Base-by-base conservation (phyloP, 2,113 vertebrate genomes). In the Coreoperca whiteheadi region DNA sequence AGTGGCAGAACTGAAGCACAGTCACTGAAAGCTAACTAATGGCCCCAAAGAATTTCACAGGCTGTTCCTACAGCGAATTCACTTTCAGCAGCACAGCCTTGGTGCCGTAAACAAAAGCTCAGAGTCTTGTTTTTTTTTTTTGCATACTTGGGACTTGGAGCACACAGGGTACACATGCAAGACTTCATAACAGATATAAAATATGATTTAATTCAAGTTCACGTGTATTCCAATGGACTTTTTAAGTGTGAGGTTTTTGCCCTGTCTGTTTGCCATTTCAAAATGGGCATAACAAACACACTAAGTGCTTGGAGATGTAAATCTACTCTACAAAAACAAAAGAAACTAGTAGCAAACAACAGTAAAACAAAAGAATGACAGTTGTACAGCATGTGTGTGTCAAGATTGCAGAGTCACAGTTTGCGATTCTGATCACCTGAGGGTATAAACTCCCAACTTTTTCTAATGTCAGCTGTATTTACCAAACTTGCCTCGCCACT, bases 1-100 rank as follows among this genome's bases (percentile, higher is more conserved):
- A 87, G 81, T 85, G 74, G 63, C 76, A 83, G 84, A 84, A 84
- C 56, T 71, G 65, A 85, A 88, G 69, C 68, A 67, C 43, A 39
- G 71, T 57, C 74, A 74, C 75, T 84, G 73, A 86, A 81, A 83
- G 74, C 76, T 51, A 84, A 75, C 65, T 57, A 76, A 88, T 69
- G 74, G 54, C 74, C 50, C 64, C 4, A 60, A 79, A 87, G 82
- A 87, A 88, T 91, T 88, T 91, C 81, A 84, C 80, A 84, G 53
- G 66, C 32, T 28, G 82, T 50, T 83, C 69, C 34, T 70, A 60
- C 32, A 76, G 21, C 16, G 8, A 68, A 51, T 83, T 61, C 46
- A 67, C 56, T 88, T 84, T 85, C 43, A 74, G 69, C 75, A 60
- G 56, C 78, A 54, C 48, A 50, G 51, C 60, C 15, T 71, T n/a